These are phyloP conservation scores for Colius striatus DNA, from an alignment of 2,113 vertebrate genomes.

Conservation along the genomic window DNA sequence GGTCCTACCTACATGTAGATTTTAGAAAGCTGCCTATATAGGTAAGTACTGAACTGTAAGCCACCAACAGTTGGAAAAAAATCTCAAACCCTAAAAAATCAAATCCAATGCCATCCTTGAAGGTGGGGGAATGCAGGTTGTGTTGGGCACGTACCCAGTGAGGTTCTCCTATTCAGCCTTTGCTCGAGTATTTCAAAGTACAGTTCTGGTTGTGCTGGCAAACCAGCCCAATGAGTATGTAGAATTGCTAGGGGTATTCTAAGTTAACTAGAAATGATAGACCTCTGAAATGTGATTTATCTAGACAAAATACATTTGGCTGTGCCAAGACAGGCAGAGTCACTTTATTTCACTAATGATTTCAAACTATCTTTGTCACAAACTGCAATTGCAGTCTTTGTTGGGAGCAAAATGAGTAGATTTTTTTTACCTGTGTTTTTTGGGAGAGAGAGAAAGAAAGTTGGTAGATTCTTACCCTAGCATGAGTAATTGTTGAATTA, in stretches of 20 bases:
- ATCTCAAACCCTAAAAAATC: not conserved
- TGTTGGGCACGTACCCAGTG: not conserved
- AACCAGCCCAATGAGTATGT: not conserved
- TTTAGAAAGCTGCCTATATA: not conserved
- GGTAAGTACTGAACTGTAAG: not conserved
- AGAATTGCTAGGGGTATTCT: not conserved
- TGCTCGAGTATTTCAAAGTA: not conserved
- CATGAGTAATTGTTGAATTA: not conserved
- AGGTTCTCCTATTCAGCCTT: not conserved
- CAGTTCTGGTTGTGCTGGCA: not conserved
- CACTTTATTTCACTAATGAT: not conserved
- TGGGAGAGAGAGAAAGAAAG: not conserved
- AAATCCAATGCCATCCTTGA: not conserved
- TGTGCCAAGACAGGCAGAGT: conserved; percentile 9
- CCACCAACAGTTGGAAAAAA: not conserved
- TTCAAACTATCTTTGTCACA: conserved; percentile 20
- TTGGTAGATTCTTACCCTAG: not conserved
- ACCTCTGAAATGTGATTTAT: conserved; percentile 21
- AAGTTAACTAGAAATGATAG: not conserved
- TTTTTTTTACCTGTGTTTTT: conserved; percentile 20
- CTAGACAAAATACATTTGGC: not conserved
- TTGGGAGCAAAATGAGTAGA: not conserved
- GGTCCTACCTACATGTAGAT: not conserved
- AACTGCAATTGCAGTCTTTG: not conserved
- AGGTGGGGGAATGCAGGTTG: not conserved